Base-by-base conservation (phyloP, 2,888 invertebrate species). In the Callinectes sapidus region DNA sequence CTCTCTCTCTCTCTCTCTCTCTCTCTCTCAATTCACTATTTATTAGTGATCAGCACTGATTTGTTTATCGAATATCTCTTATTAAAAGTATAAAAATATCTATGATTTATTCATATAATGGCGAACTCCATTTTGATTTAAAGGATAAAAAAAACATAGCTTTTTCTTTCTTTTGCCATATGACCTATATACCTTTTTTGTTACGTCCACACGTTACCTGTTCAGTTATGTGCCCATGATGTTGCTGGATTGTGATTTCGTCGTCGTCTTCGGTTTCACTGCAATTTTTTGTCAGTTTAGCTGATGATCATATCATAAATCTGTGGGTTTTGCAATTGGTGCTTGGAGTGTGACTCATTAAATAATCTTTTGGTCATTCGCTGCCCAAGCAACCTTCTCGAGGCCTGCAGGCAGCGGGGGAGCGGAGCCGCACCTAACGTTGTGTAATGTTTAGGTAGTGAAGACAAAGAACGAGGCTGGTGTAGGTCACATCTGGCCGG, bases 401-500 rank as follows among this genome's bases (percentile, higher is more conserved):
- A 28, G 61, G 28, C 71, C 35, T 35, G 81, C 14, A n/a, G 81
- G 35, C 71, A n/a, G 81, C 35, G 16, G 81, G 81, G 81, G 35
- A 32, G 14, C 81, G n/a, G 81, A 35, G 81, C 35, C 81, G 81
- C 81, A 35, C 54, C 54, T 89, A 71, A 48, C n/a, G 92, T 87
- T 85, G 92, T 87, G 87, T 87, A 90, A 90, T 92, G 92, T 90
- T 87, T 61, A 71, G 87, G 42, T 61, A 61, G 42, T n/a, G 85
- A 87, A 91, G 91, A 91, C 87, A 91, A 87, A 90, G 92, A 90
- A 87, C 42, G 54, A 66, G 77, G 85, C 32, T 90, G 81, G 89
- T 48, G 92, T 61, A 71, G 92, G 92, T 93, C 91, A 93, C 92
- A 93, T 93, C 90, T 93, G 92, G 85, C 89, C 42, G 28, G 85